Conservation (phyloP, 2,888 invertebrate genomes). For the Megalurothrips usitatus region DNA sequence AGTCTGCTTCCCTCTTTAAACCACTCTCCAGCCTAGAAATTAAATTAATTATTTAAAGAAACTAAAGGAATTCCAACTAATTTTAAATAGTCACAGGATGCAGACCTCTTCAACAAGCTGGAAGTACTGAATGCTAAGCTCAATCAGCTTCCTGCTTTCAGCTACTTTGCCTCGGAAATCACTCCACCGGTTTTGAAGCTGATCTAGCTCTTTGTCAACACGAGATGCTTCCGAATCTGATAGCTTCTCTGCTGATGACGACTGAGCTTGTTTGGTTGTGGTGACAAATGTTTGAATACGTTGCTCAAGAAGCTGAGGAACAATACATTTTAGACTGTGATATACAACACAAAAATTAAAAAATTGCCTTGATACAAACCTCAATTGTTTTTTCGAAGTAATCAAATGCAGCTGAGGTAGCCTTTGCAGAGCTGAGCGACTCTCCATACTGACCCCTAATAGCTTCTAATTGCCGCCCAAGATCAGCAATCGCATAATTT, state of each 20-base stretch:
- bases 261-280: constrained; percentile 54
- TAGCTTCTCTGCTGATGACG: constrained; percentile 36
- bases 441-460: constrained; percentile 67
- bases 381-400: constrained; percentile 74
- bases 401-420: constrained; percentile 64
- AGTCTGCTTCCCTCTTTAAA: constrained; percentile 63
- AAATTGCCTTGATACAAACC: constrained; percentile 49
- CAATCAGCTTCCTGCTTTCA: constrained; percentile 60
- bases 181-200: constrained; percentile 61
- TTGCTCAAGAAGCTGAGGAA: constrained; percentile 60
- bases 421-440: constrained; percentile 63
- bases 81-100: constrained; percentile 29
- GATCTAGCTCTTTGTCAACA: constrained; percentile 59
- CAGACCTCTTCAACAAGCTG: constrained; percentile 66
- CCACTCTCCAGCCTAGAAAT: constrained; percentile 60
- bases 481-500: constrained; percentile 63
- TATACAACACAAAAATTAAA: constrained; percentile 20
- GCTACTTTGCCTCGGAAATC: constrained; percentile 62
- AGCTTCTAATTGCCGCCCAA: constrained; percentile 58
- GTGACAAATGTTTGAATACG: constrained; percentile 65
- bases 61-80: constrained; percentile 11
- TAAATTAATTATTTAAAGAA: background rate
- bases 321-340: background rate
- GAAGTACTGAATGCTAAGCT: constrained; percentile 67
- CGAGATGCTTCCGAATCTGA: constrained; percentile 49